phyloP scores from a whole-genome alignment of 2,888 invertebrate genomes.

The Gastrophysa polygoni region DNA sequence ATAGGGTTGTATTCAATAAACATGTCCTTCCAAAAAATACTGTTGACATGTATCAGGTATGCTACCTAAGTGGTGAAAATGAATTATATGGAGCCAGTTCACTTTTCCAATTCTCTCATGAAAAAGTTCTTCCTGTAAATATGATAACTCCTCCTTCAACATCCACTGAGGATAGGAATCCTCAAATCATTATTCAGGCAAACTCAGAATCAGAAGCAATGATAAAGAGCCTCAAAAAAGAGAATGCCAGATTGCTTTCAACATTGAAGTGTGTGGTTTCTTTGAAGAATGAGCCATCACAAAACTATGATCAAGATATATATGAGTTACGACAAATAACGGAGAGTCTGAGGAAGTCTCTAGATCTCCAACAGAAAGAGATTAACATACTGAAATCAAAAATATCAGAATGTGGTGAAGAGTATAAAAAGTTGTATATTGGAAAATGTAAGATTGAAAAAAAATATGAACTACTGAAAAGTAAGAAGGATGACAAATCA shows the following conservation, averaged over 20 bases:
- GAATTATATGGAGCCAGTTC: conserved; percentile 52
- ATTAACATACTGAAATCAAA: conserved; percentile 47
- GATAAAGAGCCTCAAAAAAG: conserved; percentile 44
- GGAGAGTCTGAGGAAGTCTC: conserved; percentile 38
- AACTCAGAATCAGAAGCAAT: conserved; percentile 25
- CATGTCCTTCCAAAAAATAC: conserved; percentile 48
- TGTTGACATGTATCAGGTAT: conserved; percentile 52
- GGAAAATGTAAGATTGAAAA: conserved; percentile 44
- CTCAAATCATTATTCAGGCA: neutral
- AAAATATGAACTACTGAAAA: conserved; percentile 40
- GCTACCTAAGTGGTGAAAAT: conserved; percentile 53
- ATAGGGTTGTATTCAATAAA: conserved; percentile 47
- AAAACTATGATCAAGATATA: conserved; percentile 43
- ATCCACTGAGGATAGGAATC: conserved; percentile 10
- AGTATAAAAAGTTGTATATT: conserved; percentile 42
- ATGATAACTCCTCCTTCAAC: conserved; percentile 11
- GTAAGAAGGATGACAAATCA: conserved; percentile 22
- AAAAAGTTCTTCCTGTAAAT: conserved; percentile 11
- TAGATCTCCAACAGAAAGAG: conserved; percentile 47
- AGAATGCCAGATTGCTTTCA: conserved; percentile 44
- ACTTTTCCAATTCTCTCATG: conserved; percentile 49
- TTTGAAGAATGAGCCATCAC: conserved; percentile 23
- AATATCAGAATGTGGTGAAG: conserved; percentile 41
- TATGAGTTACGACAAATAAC: conserved; percentile 32
- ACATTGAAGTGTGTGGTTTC: conserved; percentile 40